phyloP scores from a whole-genome alignment of 2,797 vertebrate species.

The Lutjanus campechanus region DNA sequence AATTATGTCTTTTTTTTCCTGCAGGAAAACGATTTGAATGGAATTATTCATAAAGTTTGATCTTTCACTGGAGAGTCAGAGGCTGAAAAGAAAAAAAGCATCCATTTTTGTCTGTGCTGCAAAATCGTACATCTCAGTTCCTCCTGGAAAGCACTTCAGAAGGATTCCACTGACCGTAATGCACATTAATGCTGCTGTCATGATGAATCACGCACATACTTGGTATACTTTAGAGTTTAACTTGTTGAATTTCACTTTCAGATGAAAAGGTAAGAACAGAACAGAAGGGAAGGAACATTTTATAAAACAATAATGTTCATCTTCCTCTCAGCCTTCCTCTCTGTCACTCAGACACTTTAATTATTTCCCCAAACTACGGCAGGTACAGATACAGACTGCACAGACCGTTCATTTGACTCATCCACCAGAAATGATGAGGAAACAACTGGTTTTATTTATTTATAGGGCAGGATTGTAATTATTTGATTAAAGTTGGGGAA shows the following conservation, averaged over 20 bases:
- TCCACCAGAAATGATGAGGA: too few species aligned
- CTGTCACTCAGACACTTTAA: background rate
- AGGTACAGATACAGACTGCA: background rate
- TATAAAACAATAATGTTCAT: background rate
- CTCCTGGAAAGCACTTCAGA: constrained; percentile 20
- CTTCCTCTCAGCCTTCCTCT: background rate
- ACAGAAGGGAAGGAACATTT: constrained; percentile 2
- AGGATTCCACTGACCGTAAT: constrained; percentile 8
- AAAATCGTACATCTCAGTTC: background rate
- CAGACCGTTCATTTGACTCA: background rate
- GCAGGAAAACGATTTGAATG: constrained; percentile 2
- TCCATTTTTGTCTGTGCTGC: background rate
- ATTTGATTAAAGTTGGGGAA: too few species aligned
- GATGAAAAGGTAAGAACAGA: background rate
- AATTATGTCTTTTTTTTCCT: background rate
- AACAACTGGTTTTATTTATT: too few species aligned
- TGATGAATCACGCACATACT: constrained; percentile 2
- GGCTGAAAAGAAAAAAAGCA: constrained; percentile 14
- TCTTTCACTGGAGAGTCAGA: constrained; percentile 18
- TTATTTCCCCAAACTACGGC: too few species aligned
- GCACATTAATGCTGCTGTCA: constrained; percentile 7
- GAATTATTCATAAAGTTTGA: constrained; percentile 32
- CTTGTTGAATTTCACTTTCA: background rate
- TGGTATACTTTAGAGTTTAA: background rate
- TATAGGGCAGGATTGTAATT: too few species aligned